A percentile compares a stretch with the other conserved stretches of the same genome.
Evolutionary conservation across 2,888 invertebrate genomes (phyloP).

Genomic region (Tuberolachnus salignus): DNA sequence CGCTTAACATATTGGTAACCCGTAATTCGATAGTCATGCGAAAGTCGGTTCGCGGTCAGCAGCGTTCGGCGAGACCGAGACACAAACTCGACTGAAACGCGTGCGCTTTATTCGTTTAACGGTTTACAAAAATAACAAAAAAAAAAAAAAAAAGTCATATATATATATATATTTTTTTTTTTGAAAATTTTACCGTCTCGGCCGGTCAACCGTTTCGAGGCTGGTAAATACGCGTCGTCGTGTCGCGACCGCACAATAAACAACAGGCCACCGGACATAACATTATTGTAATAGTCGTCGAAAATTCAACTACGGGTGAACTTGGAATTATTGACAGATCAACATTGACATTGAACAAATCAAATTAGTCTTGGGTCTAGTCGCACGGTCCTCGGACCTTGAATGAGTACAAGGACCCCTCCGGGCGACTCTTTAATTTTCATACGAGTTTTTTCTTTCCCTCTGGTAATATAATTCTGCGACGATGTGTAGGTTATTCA

Average conservation of each 20-base stretch:
- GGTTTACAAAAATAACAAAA: too few species aligned
- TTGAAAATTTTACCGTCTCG: too few species aligned
- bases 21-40: too few species aligned
- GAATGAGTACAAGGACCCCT: constrained; percentile 54
- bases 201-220: too few species aligned
- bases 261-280: neutral
- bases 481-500: neutral
- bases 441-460: constrained; percentile 16
- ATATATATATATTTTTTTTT: too few species aligned
- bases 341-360: constrained; percentile 55
- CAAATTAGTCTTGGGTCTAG: constrained; percentile 46
- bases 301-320: constrained; percentile 9
- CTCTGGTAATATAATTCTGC: neutral
- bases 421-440: constrained; percentile 45
- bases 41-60: too few species aligned
- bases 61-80: too few species aligned
- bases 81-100: too few species aligned
- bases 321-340: constrained; percentile 36
- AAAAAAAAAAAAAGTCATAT: too few species aligned
- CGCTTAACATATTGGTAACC: too few species aligned
- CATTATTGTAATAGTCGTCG: neutral
- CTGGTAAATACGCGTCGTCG: neutral
- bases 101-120: too few species aligned
- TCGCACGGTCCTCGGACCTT: constrained; percentile 40
- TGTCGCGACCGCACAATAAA: neutral